Evolutionary conservation across 2,888 invertebrate genomes (phyloP).

Genomic region (Deilephila porcellus): DNA sequence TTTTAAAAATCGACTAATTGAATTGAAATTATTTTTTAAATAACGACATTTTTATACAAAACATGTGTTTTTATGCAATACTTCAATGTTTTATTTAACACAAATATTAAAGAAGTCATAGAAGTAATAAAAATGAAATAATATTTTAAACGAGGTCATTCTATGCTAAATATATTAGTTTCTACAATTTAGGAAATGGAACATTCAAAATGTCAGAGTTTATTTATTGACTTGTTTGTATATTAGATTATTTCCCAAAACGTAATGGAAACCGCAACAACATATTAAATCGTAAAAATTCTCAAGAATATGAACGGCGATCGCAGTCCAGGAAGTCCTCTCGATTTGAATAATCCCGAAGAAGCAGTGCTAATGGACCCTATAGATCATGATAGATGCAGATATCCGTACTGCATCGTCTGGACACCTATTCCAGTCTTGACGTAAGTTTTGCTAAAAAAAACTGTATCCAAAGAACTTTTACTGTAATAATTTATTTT

Average conservation of each 20-base stretch:
- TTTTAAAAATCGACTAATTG: neutral
- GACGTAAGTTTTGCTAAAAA: conserved; percentile 85
- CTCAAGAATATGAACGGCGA: conserved; percentile 61
- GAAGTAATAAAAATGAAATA: neutral
- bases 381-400: conserved; percentile 84
- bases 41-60: too few species aligned
- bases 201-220: neutral
- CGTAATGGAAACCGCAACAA: neutral
- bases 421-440: conserved; percentile 98
- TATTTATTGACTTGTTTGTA: neutral
- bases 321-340: conserved; percentile 64
- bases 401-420: conserved; percentile 96
- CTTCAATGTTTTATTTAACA: too few species aligned
- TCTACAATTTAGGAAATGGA: neutral
- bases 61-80: too few species aligned
- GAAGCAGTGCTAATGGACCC: conserved; percentile 74
- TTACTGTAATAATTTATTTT: too few species aligned
- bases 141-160: neutral
- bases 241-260: neutral
- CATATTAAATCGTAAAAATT: conserved; percentile 2
- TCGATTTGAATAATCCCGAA: conserved; percentile 63
- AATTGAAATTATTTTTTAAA: too few species aligned
- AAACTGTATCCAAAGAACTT: too few species aligned
- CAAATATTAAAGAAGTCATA: too few species aligned
- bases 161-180: neutral